A percentile compares a stretch with the other conserved stretches of the same genome.
Evolutionary conservation across 2,113 vertebrate species (phyloP).

Genomic region (Pyrgilauda ruficollis): DNA sequence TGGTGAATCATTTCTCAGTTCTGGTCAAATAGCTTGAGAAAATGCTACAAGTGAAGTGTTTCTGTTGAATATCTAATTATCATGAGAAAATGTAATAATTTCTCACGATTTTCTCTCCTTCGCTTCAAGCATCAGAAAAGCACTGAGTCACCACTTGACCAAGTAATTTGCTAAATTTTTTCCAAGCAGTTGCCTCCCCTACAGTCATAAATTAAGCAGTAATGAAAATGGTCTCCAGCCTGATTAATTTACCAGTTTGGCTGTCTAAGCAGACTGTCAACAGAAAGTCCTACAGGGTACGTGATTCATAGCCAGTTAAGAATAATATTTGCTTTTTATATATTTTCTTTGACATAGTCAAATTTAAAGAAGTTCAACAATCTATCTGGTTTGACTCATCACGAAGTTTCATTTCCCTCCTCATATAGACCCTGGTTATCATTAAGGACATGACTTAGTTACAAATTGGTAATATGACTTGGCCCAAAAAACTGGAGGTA

Average conservation of each 20-base stretch:
- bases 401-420: background rate
- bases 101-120: background rate
- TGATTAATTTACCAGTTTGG: background rate
- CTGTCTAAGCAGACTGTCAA: background rate
- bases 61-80: background rate
- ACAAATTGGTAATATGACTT: background rate
- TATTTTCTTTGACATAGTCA: background rate
- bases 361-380: background rate
- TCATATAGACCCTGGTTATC: background rate
- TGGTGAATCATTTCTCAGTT: background rate
- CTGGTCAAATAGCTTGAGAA: background rate
- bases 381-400: background rate
- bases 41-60: background rate
- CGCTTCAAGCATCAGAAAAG: background rate
- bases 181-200: background rate
- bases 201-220: background rate
- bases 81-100: background rate
- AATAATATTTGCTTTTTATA: background rate
- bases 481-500: background rate
- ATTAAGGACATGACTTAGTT: background rate
- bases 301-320: background rate
- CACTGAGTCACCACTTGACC: background rate
- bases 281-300: background rate
- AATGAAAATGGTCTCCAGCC: background rate
- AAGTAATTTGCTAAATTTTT: background rate